phyloP scores from a whole-genome alignment of 2,888 invertebrate genomes.

The Dryobota labecula region DNA sequence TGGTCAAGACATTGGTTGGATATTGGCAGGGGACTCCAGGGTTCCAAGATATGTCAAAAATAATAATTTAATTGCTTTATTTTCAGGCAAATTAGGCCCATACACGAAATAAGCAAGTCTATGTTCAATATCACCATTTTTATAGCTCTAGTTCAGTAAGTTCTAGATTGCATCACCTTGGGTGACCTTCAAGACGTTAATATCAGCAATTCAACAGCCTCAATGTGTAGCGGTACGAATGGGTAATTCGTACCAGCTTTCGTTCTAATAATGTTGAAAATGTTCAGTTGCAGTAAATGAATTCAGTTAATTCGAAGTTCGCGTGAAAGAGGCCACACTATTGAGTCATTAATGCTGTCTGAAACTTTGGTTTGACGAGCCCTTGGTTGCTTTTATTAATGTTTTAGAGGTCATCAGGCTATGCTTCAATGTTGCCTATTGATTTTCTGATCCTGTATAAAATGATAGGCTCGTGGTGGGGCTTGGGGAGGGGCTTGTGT shows the following conservation, averaged over 20 bases:
- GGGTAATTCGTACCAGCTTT: conserved; percentile 29
- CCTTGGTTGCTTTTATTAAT: conserved; percentile 28
- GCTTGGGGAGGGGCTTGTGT: too few species aligned
- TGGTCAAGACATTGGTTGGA: too few species aligned
- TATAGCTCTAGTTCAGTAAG: neutral
- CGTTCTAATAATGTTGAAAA: conserved; percentile 28
- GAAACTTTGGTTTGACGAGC: conserved; percentile 32
- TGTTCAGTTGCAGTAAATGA: conserved; percentile 39
- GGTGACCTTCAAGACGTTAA: conserved; percentile 23
- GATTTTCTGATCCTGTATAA: conserved; percentile 43
- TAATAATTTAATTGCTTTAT: too few species aligned
- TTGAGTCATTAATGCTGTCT: conserved; percentile 54
- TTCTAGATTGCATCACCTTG: conserved; percentile 8
- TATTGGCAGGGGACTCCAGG: too few species aligned
- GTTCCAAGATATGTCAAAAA: too few species aligned
- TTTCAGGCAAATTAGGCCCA: too few species aligned
- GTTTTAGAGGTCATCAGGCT: conserved; percentile 41
- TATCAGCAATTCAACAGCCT: neutral
- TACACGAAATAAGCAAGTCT: too few species aligned
- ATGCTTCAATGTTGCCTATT: conserved; percentile 20
- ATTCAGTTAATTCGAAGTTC: conserved; percentile 58
- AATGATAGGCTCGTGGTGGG: too few species aligned
- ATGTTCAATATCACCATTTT: neutral
- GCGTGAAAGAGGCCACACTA: conserved; percentile 60
- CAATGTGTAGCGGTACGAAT: conserved; percentile 1